phyloP scores from a whole-genome alignment of 2,888 invertebrate species.

The Pseudococcus longispinus region DNA sequence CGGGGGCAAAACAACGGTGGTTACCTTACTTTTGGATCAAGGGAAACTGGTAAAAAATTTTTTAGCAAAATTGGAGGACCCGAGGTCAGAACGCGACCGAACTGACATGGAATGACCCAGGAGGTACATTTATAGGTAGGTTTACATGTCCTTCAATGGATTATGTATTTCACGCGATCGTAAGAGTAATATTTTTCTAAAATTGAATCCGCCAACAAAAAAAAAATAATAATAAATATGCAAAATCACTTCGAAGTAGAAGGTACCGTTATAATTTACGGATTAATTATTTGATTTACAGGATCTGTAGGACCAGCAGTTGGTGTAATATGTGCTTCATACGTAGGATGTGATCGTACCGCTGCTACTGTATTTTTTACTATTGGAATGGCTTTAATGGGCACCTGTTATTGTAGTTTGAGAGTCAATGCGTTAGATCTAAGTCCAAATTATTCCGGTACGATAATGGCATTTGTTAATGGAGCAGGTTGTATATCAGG shows the following conservation, averaged over 20 bases:
- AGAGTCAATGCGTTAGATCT: constrained; percentile 73
- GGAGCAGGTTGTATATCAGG: constrained; percentile 71
- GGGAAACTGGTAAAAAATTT: no score
- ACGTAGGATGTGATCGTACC: constrained; percentile 61
- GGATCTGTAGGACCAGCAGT: constrained; percentile 70
- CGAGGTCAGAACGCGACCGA: no score
- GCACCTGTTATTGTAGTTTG: constrained; percentile 72
- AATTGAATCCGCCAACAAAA: no score
- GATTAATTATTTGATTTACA: constrained; percentile 61
- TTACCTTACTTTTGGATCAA: no score
- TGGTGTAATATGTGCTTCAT: constrained; percentile 61
- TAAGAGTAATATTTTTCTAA: no score
- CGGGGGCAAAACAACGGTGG: no score
- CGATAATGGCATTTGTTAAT: constrained; percentile 71
- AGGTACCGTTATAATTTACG: neutral
- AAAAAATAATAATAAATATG: neutral
- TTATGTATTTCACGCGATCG: no score
- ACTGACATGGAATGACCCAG: no score
- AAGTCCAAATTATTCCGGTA: constrained; percentile 71
- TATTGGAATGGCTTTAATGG: constrained; percentile 72
- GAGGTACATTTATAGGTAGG: no score
- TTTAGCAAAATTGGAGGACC: no score
- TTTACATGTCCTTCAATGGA: no score
- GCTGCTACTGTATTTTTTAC: constrained; percentile 68
- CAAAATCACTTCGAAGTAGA: neutral